phyloP scores from a whole-genome alignment of 2,888 invertebrate genomes.

The Mythimna loreyi region DNA sequence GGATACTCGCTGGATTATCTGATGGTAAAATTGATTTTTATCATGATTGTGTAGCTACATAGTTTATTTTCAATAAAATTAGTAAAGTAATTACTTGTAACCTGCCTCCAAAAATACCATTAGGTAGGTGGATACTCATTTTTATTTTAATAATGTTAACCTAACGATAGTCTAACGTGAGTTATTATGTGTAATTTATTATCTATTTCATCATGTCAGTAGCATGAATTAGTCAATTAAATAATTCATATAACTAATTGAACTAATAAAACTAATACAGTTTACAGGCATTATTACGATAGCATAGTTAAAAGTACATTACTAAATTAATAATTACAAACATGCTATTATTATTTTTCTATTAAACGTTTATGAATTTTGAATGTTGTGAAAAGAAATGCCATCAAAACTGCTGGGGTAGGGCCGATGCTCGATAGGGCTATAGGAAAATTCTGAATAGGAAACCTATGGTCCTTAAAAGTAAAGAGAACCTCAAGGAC shows the following conservation, averaged over 20 bases:
- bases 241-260: neutral
- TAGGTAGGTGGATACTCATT: neutral
- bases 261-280: too few species aligned
- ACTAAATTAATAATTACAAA: too few species aligned
- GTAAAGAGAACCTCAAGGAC: too few species aligned
- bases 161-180: conserved; percentile 2
- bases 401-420: too few species aligned
- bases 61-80: neutral
- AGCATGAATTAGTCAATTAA: conserved; percentile 4
- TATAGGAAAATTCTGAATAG: too few species aligned
- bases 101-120: neutral
- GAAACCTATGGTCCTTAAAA: too few species aligned
- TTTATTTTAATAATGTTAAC: conserved; percentile 6
- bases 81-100: neutral
- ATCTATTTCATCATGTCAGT: neutral
- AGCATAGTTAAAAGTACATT: neutral
- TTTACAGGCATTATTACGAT: neutral
- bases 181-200: conserved; percentile 9
- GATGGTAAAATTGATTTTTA: too few species aligned
- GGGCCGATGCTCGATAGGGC: too few species aligned
- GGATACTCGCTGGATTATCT: too few species aligned
- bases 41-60: neutral
- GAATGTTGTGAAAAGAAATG: too few species aligned
- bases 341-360: too few species aligned
- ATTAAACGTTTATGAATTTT: too few species aligned